Base-by-base conservation (phyloP, 2,888 invertebrate genomes). In the Drosophila birchii region DNA sequence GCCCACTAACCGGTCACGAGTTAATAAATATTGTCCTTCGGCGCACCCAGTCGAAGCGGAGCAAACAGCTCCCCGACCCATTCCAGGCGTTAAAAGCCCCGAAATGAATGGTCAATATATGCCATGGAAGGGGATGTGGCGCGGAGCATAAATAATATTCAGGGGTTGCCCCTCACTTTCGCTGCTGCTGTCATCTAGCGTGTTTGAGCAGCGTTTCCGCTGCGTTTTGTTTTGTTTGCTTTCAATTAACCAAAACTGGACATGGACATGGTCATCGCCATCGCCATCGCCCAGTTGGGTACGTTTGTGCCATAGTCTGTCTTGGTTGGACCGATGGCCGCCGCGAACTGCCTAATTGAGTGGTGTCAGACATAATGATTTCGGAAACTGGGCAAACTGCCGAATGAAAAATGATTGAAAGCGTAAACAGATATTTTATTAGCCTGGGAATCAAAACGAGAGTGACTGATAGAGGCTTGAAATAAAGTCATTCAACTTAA, bases 221-320 rank as follows among this genome's bases (percentile, higher is more conserved):
- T 74, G 69, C 75, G 71, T 73, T 76, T 60, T 85, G 73, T 76
- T 71, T 70, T 88, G 89, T 85, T 85, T 85, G 75, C 88, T 77
- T 89, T 89, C 85, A 85, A 85, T 85, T 85, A 85, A 85, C 88
- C 81, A 84, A 86, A 88, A 88, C 88, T 88, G 88, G 83, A 83
- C 86, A 63, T 62, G 73, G 62, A 54, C 75, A 63, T 55, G 20
- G 63, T 12, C 29, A 47, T 29, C 1, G 54, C 23, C 23, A 44
- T 44, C 5, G 45, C 9, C 26, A 44, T 47, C n/a, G 9, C 9
- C 45, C 45, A 64, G 43, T 69, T 26, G 45, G 26, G 36, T 18
- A 6, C 18, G 5, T 18, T 36, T 18, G 44, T 20, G 36, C n/a
- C 16, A 5, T 2, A 18, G 23, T 9, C 3, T 12, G 23, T 34